Evolutionary conservation across 2,113 vertebrate species (phyloP).

Genomic region (human (Homo sapiens)): GRCh38 chr13:49197001-49197500

Average conservation of each 20-base stretch:
- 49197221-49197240: slow-evolving; percentile 36
- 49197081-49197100: background rate
- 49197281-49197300: slow-evolving; percentile 24
- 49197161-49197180: background rate
- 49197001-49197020: background rate
- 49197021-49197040: slow-evolving; percentile 16
- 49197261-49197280: slow-evolving; percentile 53
- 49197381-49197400: slow-evolving; percentile 60
- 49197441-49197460: slow-evolving; percentile 58
- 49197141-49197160: slow-evolving; percentile 20
- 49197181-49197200: background rate
- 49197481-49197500: slow-evolving; percentile 49
- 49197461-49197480: slow-evolving; percentile 24
- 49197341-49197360: background rate
- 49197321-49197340: background rate
- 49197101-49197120: background rate
- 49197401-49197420: slow-evolving; percentile 53
- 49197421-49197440: slow-evolving; percentile 48
- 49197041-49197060: slow-evolving; percentile 38
- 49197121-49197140: slow-evolving; percentile 14
- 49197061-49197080: background rate
- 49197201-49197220: slow-evolving; percentile 46
- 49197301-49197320: slow-evolving; percentile 18
- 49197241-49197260: slow-evolving; percentile 38
- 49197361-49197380: slow-evolving; percentile 45